These are phyloP conservation scores for Metacarcinus magister DNA, from an alignment of 2,888 invertebrate genomes.

Conservation along the genomic window DNA sequence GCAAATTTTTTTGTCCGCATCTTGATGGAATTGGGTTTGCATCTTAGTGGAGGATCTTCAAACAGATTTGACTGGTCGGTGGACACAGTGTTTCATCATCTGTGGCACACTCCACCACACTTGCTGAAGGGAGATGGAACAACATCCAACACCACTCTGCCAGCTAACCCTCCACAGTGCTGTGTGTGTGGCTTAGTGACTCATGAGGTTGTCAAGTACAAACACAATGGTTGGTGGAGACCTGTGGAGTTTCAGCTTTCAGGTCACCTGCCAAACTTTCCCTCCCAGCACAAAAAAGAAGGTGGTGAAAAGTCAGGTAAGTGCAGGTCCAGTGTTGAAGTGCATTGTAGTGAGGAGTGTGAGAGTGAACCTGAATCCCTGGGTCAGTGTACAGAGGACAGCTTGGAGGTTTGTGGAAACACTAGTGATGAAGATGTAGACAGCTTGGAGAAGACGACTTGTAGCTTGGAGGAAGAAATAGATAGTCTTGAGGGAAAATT, in stretches of 20 bases:
- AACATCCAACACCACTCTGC: not conserved
- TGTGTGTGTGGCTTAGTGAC: slow-evolving; percentile 74
- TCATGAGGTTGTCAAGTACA: slow-evolving; percentile 50
- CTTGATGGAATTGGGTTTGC: slow-evolving; percentile 71
- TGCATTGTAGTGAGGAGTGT: not conserved
- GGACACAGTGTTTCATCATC: slow-evolving; percentile 75
- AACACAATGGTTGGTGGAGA: slow-evolving; percentile 59
- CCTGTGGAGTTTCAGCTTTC: slow-evolving; percentile 65
- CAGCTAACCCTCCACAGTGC: not conserved
- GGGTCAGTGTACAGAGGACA: slow-evolving; percentile 66
- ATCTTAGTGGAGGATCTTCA: slow-evolving; percentile 65
- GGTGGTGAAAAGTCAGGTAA: not conserved
- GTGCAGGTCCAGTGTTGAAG: not conserved
- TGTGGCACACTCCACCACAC: slow-evolving; percentile 71
- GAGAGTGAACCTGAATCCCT: slow-evolving; percentile 3
- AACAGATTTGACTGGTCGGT: slow-evolving; percentile 73
- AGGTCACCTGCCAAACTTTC: not conserved
- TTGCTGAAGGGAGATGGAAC: slow-evolving; percentile 17
- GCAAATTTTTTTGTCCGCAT: slow-evolving; percentile 64
- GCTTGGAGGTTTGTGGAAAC: slow-evolving; percentile 63
- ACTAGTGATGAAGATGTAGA: slow-evolving; percentile 72
- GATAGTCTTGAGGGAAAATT: slow-evolving; percentile 74
- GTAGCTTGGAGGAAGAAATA: slow-evolving; percentile 69
- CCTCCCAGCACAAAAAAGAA: not conserved
- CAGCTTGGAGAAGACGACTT: slow-evolving; percentile 69